Evolutionary conservation across 2,888 invertebrate species (phyloP).

Genomic region (Lottia scabra): DNA sequence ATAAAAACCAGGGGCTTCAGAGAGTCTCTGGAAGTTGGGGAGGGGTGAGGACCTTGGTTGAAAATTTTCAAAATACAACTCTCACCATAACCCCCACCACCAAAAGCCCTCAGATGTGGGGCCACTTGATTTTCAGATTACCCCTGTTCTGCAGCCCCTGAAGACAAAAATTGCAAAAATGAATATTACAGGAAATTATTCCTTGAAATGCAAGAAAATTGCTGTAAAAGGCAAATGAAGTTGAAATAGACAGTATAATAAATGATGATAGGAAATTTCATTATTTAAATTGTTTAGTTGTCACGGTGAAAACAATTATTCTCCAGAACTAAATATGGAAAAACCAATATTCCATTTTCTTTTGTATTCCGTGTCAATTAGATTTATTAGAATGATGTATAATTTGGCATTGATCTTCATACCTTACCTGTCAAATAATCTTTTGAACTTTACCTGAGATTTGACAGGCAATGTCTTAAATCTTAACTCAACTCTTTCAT

Average conservation of each 20-base stretch:
- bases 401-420: conserved; percentile 6
- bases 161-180: no score
- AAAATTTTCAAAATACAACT: no score
- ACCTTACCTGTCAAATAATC: not conserved
- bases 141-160: no score
- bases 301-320: not conserved
- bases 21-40: no score
- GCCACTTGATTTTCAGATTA: no score
- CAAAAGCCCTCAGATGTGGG: no score
- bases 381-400: not conserved
- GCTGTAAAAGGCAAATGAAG: not conserved
- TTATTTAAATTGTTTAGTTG: not conserved
- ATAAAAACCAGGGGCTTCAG: no score
- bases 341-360: not conserved
- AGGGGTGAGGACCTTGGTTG: no score
- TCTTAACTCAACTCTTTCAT: not conserved
- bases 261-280: not conserved
- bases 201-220: not conserved
- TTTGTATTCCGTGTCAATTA: not conserved
- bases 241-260: not conserved
- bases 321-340: not conserved
- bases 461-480: not conserved
- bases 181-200: no score
- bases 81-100: no score
- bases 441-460: not conserved